These are phyloP conservation scores for Dreissena rostriformis DNA, from an alignment of 1,140 invertebrate genomes.

Conservation along the genomic window DNA sequence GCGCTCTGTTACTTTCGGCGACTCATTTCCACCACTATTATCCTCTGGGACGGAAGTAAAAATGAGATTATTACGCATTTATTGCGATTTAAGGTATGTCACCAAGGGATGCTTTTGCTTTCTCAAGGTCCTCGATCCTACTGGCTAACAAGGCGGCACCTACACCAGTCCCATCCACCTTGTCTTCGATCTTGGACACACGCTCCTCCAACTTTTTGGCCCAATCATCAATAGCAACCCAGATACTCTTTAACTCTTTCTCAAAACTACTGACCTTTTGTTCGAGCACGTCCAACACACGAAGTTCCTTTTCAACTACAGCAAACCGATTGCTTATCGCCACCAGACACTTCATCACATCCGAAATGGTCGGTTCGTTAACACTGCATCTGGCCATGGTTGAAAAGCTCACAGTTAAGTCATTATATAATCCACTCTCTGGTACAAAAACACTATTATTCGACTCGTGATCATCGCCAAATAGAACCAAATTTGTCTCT, in stretches of 20 bases:
- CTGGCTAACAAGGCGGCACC: background rate
- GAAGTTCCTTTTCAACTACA: background rate
- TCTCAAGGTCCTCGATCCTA: constrained; percentile 11
- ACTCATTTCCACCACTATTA: constrained; percentile 2
- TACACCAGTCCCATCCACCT: constrained; percentile 6
- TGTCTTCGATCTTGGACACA: constrained; percentile 1
- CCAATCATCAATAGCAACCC: constrained; percentile 10
- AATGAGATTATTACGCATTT: background rate
- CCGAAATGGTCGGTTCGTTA: background rate
- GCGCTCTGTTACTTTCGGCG: background rate
- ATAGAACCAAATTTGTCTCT: too few species aligned
- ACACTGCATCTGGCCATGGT: background rate
- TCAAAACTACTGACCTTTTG: constrained; percentile 10
- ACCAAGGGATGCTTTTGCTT: background rate
- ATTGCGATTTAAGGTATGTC: constrained; percentile 20
- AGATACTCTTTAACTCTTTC: constrained; percentile 20
- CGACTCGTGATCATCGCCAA: too few species aligned
- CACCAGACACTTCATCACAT: constrained; percentile 6
- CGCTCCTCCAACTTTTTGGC: constrained; percentile 16
- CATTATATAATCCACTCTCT: too few species aligned
- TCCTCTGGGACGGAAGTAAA: constrained; percentile 14
- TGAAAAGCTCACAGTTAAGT: background rate
- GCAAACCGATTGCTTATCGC: background rate
- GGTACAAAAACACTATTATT: too few species aligned
- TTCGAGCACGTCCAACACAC: background rate